These are phyloP conservation scores for Eunapius fragilis DNA, from an alignment of 37 sponge, comb jelly and placozoan species.

Conservation along the genomic window DNA sequence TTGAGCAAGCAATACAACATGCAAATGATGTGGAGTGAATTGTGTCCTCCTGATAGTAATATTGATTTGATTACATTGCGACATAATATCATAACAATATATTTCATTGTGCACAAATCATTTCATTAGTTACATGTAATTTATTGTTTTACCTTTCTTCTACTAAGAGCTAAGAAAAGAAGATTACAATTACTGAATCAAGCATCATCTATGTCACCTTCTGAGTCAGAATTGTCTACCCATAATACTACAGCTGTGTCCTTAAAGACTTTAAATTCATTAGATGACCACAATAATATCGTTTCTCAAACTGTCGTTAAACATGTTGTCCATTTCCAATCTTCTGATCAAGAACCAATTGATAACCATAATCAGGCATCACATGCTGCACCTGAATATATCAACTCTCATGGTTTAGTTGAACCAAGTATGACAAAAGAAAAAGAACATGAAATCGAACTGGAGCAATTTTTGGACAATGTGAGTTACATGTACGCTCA, in stretches of 20 bases:
- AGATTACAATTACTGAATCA: not conserved
- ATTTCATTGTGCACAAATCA: too few species aligned
- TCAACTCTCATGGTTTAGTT: not conserved
- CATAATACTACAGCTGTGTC: not conserved
- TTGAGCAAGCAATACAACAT: not conserved
- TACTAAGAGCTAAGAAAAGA: not conserved
- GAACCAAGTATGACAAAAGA: too few species aligned
- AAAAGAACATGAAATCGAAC: not conserved
- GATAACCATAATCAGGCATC: not conserved
- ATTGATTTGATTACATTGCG: too few species aligned
- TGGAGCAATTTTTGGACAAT: not conserved
- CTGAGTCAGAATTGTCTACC: not conserved
- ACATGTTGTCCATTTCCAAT: not conserved
- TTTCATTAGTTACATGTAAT: too few species aligned
- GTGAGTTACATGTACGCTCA: too few species aligned
- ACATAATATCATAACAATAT: too few species aligned
- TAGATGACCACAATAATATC: not conserved
- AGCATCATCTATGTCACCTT: not conserved
- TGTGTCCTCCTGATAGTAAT: too few species aligned
- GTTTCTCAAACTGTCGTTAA: not conserved
- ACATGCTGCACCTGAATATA: not conserved
- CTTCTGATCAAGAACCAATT: not conserved
- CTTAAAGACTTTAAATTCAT: not conserved
- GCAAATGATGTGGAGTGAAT: not conserved
- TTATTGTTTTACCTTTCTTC: too few species aligned